These are phyloP conservation scores for Hylia prasina DNA, from an alignment of 2,113 vertebrate species.

Conservation along the genomic window DNA sequence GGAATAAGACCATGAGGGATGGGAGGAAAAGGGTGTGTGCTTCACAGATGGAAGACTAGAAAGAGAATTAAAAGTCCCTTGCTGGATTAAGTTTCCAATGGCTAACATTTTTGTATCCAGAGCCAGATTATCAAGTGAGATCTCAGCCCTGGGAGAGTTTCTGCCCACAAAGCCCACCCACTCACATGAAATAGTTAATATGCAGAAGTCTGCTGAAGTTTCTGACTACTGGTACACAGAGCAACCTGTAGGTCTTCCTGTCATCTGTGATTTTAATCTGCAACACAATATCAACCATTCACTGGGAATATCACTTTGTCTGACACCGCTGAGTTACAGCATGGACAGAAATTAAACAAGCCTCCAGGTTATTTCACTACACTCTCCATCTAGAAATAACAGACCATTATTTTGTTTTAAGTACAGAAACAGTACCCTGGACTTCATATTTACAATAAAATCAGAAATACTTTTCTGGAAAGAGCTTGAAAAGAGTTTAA, in stretches of 20 bases:
- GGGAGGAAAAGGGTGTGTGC: background rate
- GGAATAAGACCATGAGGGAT: background rate
- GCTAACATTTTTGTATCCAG: background rate
- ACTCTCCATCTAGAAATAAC: background rate
- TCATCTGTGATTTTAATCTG: background rate
- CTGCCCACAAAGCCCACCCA: background rate
- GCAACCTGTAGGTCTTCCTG: background rate
- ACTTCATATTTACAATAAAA: conserved; percentile 15
- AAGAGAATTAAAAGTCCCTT: background rate
- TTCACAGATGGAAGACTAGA: background rate
- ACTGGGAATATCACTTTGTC: rapidly evolving
- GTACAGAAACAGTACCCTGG: background rate
- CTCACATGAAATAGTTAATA: background rate
- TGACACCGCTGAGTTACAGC: background rate
- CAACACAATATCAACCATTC: background rate
- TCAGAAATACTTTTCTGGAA: conserved; percentile 13
- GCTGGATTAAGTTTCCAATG: background rate
- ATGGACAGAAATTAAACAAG: background rate
- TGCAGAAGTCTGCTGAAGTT: background rate
- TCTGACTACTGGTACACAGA: background rate
- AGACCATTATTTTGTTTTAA: background rate
- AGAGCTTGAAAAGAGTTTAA: background rate
- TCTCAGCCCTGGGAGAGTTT: conserved; percentile 12
- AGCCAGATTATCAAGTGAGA: background rate
- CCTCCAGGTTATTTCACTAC: background rate